Evolutionary conservation across 2,113 vertebrate genomes (phyloP), one percentile per base, ranked within the genome.

Genomic region (Xenotilapia longispinis): DNA sequence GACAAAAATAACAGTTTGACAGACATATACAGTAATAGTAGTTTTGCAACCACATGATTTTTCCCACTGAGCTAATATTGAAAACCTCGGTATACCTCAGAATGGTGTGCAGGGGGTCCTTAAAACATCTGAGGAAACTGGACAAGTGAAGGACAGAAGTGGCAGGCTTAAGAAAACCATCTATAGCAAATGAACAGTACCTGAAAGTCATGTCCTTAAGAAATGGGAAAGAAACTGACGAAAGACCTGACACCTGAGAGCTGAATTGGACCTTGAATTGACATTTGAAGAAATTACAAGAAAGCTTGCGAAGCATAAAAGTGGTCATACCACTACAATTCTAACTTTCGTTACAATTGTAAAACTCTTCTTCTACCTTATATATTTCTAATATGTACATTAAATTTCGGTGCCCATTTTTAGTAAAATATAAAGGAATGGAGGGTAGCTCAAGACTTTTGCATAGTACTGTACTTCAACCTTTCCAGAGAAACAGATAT

Each of bases 221-320:
- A 73, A 70, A 45, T 9, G 4, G 38, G 33, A 21, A 38, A 38
- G 6, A 0, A 73, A 45, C 0, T 0, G 0, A 26, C 3, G 0
- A 73, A 45, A 42, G 0, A 42, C 1, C 1, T 23, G n/a, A 70
- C n/a, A 42, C 19, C 19, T 0, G 60, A 21, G 33, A 68, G 60
- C 17, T 68, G 19, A 38, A 68, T 68, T 38, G 33, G 33, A 68
- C 65, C 65, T 70, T 42, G 26, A 42, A n/a, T 42, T 23, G 12
- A 70, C 36, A 40, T 40, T 70, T 23, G 13, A 70, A 42, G 12
- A 70, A 70, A 70, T 70, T 23, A 23, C 38, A 70, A 42, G 65
- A 73, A 73, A 15, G 65, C 1, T 23, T 0, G 65, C 1, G 3
- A 26, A 45, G 2, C 5, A 45, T 45, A 73, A 73, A 73, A 45